Percentiles rank a stretch among this genome's conserved stretches.
These are phyloP conservation scores for Lichenostomus cassidix DNA, from an alignment of 2,113 vertebrate genomes.

Conservation along the genomic window DNA sequence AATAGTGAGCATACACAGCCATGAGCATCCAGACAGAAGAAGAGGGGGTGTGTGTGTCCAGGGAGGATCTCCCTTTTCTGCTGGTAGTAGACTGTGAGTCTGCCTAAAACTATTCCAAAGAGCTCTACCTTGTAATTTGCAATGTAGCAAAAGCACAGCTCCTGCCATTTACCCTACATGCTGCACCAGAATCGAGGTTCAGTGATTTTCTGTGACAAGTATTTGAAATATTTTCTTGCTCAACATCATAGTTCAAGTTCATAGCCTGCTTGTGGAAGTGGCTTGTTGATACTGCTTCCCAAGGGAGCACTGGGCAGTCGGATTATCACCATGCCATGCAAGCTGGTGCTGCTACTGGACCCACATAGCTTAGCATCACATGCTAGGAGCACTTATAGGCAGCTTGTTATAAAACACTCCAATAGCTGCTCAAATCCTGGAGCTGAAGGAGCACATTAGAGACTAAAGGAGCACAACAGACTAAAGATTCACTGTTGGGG, in stretches of 20 bases:
- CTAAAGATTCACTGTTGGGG: background rate
- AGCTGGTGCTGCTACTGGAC: background rate
- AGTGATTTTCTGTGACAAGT: background rate
- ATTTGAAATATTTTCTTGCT: conserved; percentile 16
- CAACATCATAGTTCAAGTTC: background rate
- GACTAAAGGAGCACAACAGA: background rate
- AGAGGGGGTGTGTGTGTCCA: accelerated
- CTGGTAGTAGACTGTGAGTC: background rate
- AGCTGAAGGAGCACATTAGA: background rate
- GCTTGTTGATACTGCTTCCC: background rate
- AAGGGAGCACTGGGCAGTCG: background rate
- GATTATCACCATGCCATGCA: background rate
- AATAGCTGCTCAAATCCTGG: background rate
- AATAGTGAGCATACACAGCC: background rate
- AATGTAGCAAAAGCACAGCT: background rate
- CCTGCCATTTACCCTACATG: background rate
- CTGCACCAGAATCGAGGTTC: background rate
- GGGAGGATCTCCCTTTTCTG: background rate
- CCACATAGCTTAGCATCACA: background rate
- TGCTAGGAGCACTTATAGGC: background rate
- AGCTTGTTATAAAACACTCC: background rate
- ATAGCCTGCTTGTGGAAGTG: background rate
- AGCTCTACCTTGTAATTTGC: background rate
- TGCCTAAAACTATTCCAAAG: background rate
- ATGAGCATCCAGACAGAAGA: background rate